A percentile compares a stretch with the other conserved stretches of the same genome.
Evolutionary conservation across 2,888 invertebrate species (phyloP).

Genomic region (Ormyrus thymus): DNA sequence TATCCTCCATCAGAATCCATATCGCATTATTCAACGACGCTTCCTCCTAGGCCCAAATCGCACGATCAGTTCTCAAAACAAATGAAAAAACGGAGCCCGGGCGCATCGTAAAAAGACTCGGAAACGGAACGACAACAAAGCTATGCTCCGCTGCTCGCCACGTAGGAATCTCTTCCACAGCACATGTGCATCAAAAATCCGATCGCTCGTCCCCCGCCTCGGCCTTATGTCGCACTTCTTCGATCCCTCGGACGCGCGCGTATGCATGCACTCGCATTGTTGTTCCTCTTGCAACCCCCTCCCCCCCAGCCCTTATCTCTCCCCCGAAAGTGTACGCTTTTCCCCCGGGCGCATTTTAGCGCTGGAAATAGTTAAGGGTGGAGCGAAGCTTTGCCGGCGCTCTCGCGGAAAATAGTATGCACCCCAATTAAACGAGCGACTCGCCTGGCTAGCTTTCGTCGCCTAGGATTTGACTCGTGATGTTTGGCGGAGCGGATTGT

Average conservation of each 20-base stretch:
- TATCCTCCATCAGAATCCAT: too few species aligned
- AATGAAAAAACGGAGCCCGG: conserved; percentile 5
- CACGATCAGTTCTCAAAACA: neutral
- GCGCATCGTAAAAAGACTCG: conserved; percentile 8
- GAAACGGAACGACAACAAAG: conserved; percentile 38
- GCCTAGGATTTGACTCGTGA: too few species aligned
- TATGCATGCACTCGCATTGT: conserved; percentile 16
- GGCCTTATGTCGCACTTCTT: conserved; percentile 50
- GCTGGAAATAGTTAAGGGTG: neutral
- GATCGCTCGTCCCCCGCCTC: conserved; percentile 18
- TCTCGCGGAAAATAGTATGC: conserved; percentile 4
- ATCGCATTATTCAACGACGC: conserved; percentile 13
- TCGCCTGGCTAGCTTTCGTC: too few species aligned
- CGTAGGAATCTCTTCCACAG: conserved; percentile 22
- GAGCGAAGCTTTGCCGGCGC: neutral
- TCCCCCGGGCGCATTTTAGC: neutral
- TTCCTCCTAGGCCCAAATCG: neutral
- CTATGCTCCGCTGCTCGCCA: neutral
- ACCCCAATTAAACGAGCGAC: neutral
- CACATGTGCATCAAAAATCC: conserved; percentile 17
- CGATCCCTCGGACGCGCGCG: conserved; percentile 1
- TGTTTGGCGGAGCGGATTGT: conserved; percentile 4
- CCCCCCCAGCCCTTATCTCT: too few species aligned
- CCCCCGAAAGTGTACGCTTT: neutral
- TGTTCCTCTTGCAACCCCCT: conserved; percentile 1